Evolutionary conservation across 2,797 vertebrate species (phyloP).

Genomic region (Oreortyx pictus): DNA sequence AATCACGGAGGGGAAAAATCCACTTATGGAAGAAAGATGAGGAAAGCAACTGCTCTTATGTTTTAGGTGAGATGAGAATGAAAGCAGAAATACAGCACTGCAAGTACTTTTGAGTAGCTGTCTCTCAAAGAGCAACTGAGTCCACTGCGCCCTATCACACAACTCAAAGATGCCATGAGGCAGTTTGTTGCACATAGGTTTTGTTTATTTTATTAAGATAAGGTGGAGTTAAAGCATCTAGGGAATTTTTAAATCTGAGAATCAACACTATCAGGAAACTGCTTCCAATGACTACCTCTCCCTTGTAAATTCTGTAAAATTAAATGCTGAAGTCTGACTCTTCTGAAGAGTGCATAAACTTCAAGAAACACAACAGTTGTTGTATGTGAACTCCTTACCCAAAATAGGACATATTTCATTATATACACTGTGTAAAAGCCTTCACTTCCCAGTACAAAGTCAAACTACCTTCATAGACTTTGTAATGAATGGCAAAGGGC

Average conservation of each 20-base stretch:
- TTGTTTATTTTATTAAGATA: neutral
- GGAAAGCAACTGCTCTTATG: neutral
- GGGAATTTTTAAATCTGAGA: neutral
- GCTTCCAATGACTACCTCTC: neutral
- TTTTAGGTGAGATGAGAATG: neutral
- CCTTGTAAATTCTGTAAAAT: neutral
- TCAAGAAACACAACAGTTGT: neutral
- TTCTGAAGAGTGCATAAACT: fast-evolving
- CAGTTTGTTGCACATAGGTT: neutral
- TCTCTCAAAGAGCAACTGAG: neutral
- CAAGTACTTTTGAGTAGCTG: neutral
- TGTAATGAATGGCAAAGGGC: neutral
- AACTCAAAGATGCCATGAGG: neutral
- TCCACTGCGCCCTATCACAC: neutral
- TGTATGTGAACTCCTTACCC: neutral
- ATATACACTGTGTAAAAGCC: neutral
- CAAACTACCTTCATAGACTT: neutral
- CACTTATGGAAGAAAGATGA: neutral
- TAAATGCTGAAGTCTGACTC: neutral
- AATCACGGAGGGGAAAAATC: neutral
- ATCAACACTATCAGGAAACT: neutral
- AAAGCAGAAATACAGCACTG: neutral
- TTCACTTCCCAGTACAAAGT: neutral
- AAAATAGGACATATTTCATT: neutral
- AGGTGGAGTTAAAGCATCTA: neutral